These are phyloP conservation scores for Prietella phreatophila DNA, from an alignment of 2,113 vertebrate species.

Conservation along the genomic window DNA sequence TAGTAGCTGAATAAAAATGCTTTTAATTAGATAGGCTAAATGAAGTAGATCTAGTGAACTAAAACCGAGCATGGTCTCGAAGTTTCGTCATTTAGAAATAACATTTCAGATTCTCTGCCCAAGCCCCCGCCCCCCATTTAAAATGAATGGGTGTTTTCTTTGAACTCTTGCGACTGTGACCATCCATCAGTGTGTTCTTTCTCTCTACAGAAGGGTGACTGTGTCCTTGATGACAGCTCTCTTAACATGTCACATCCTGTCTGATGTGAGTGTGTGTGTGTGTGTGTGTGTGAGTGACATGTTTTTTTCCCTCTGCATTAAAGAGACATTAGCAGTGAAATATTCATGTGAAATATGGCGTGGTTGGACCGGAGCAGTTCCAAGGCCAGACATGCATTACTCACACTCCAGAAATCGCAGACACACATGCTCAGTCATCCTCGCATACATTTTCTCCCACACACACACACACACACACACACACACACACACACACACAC, in stretches of 20 bases:
- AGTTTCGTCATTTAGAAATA: neutral
- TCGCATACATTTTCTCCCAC: conserved; percentile 21
- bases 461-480: neutral
- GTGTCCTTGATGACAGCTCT: conserved; percentile 34
- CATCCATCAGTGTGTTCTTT: conserved; percentile 13
- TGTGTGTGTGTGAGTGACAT: conserved; percentile 28
- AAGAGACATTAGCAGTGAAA: conserved; percentile 49
- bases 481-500: conserved; percentile 18
- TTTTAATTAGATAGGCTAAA: neutral
- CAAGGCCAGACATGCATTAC: conserved; percentile 36
- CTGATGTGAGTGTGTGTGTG: conserved; percentile 25
- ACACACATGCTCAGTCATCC: conserved; percentile 30
- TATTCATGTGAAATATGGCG: conserved; percentile 46
- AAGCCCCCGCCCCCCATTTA: neutral
- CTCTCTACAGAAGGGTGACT: conserved; percentile 26
- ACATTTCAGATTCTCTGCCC: neutral
- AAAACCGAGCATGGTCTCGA: neutral
- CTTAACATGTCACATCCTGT: conserved; percentile 33
- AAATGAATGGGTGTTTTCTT: neutral
- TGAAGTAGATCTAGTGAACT: neutral
- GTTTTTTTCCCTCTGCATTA: conserved; percentile 41
- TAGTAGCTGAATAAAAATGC: neutral
- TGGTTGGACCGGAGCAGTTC: conserved; percentile 35
- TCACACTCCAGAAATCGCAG: conserved; percentile 39
- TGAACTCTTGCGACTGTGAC: conserved; percentile 23